These are phyloP conservation scores for Eledona agricola DNA, from an alignment of 2,888 invertebrate genomes.

Conservation along the genomic window DNA sequence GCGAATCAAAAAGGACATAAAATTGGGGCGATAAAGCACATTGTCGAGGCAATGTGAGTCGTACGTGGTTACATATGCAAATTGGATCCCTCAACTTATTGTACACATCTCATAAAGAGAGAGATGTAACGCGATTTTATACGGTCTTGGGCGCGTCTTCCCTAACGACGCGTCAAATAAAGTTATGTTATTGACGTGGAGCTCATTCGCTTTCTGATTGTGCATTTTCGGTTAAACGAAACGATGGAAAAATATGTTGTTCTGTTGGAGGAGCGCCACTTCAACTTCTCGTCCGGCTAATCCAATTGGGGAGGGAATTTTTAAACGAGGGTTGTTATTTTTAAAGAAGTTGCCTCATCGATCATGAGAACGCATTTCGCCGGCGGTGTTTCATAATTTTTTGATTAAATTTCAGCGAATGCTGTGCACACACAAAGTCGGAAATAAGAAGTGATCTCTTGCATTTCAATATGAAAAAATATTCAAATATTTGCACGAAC, in stretches of 20 bases:
- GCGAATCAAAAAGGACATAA: slow-evolving; percentile 31
- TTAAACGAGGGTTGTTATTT: slow-evolving; percentile 51
- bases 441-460: slow-evolving; percentile 59
- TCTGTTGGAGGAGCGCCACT: slow-evolving; percentile 22
- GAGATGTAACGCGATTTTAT: slow-evolving; percentile 35
- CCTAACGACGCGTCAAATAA: slow-evolving; percentile 38
- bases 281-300: slow-evolving; percentile 43
- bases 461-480: slow-evolving; percentile 64
- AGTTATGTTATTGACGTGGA: slow-evolving; percentile 37
- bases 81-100: slow-evolving; percentile 62
- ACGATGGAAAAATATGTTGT: slow-evolving; percentile 7
- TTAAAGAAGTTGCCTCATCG: slow-evolving; percentile 51
- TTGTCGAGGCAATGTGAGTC: slow-evolving; percentile 43
- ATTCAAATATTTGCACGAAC: slow-evolving; percentile 65
- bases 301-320: slow-evolving; percentile 51
- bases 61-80: slow-evolving; percentile 62
- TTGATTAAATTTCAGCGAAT: slow-evolving; percentile 63
- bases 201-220: slow-evolving; percentile 33
- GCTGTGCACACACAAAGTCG: slow-evolving; percentile 57
- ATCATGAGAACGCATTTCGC: slow-evolving; percentile 51
- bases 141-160: slow-evolving; percentile 20
- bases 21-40: slow-evolving; percentile 40
- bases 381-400: slow-evolving; percentile 60
- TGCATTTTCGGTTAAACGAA: slow-evolving; percentile 14
- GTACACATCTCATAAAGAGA: slow-evolving; percentile 56